phyloP scores from a whole-genome alignment of 2,113 vertebrate genomes.

The human region GRCh38 chr5:59683001-59683500 shows the following conservation, averaged over 20 bases:
- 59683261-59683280: not conserved
- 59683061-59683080: not conserved
- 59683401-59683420: not conserved
- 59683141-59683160: not conserved
- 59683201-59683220: accelerated
- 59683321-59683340: not conserved
- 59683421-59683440: not conserved
- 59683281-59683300: not conserved
- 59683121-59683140: not conserved
- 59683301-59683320: not conserved
- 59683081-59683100: not conserved
- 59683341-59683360: not conserved
- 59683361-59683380: constrained; percentile 25
- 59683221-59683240: not conserved
- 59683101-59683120: not conserved
- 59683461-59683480: not conserved
- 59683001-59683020: not conserved
- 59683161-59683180: not conserved
- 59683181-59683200: not conserved
- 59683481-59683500: not conserved
- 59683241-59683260: not conserved
- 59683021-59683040: constrained; percentile 3
- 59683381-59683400: constrained; percentile 51
- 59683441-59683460: not conserved
- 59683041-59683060: not conserved